phyloP scores from a whole-genome alignment of 2,113 vertebrate species.

The Varanus salvator region DNA sequence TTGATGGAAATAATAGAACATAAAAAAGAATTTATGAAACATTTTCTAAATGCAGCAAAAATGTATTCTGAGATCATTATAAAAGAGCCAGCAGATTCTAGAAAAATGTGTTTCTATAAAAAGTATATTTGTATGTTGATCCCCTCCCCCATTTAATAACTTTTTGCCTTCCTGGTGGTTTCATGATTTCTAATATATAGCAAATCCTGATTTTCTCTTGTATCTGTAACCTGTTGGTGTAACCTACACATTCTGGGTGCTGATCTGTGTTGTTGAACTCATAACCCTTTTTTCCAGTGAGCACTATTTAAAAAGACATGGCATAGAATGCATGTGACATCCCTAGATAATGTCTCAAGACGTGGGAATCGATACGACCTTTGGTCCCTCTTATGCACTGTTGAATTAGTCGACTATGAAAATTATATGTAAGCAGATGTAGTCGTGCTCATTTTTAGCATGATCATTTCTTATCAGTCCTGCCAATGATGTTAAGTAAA shows the following conservation, averaged over 20 bases:
- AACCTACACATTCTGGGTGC: not conserved
- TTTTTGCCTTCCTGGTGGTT: not conserved
- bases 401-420: not conserved
- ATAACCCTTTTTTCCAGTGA: not conserved
- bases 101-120: not conserved
- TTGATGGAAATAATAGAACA: not conserved
- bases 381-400: not conserved
- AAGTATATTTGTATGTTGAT: not conserved
- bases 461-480: not conserved
- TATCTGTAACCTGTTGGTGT: not conserved
- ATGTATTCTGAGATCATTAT: not conserved
- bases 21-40: not conserved
- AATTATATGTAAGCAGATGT: not conserved
- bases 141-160: not conserved
- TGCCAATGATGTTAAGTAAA: not conserved
- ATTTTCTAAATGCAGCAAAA: not conserved
- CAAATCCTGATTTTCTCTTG: not conserved
- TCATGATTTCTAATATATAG: not conserved
- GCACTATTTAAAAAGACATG: not conserved
- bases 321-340: not conserved
- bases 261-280: not conserved
- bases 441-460: not conserved
- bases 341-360: not conserved
- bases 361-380: not conserved
- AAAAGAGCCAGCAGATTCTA: not conserved